phyloP scores from a whole-genome alignment of 2,113 vertebrate species.

The Alethe castanea region DNA sequence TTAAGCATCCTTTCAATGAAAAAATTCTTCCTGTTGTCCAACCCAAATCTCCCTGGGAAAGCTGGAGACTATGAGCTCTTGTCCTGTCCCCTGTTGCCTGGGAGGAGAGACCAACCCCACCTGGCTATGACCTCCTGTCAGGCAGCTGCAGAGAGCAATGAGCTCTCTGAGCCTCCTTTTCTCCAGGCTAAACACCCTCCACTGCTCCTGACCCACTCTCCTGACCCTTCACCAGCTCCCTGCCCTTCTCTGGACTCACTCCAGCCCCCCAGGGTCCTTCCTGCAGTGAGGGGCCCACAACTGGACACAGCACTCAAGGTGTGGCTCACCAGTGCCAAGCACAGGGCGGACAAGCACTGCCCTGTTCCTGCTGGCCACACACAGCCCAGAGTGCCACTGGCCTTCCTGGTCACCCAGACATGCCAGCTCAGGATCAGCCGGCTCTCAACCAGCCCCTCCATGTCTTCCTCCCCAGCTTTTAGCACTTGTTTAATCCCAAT shows the following conservation, averaged over 20 bases:
- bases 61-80: not conserved
- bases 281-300: not conserved
- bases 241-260: not conserved
- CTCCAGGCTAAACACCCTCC: not conserved
- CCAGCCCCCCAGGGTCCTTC: not conserved
- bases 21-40: not conserved
- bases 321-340: too few relatives aligned
- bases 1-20: not conserved
- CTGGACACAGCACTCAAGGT: not conserved
- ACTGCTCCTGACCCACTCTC: not conserved
- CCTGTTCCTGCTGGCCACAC: not conserved
- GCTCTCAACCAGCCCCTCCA: fast-evolving
- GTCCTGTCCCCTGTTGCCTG: not conserved
- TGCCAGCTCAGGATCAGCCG: fast-evolving
- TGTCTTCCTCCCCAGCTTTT: not conserved
- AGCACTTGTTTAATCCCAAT: fast-evolving
- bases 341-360: not conserved
- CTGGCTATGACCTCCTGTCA: not conserved
- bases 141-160: not conserved
- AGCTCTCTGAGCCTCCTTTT: not conserved
- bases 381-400: not conserved
- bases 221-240: not conserved
- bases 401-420: not conserved
- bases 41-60: not conserved
- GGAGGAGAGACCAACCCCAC: not conserved